Evolutionary conservation across 2,888 invertebrate species (phyloP).

Genomic region (Baccha elongata): DNA sequence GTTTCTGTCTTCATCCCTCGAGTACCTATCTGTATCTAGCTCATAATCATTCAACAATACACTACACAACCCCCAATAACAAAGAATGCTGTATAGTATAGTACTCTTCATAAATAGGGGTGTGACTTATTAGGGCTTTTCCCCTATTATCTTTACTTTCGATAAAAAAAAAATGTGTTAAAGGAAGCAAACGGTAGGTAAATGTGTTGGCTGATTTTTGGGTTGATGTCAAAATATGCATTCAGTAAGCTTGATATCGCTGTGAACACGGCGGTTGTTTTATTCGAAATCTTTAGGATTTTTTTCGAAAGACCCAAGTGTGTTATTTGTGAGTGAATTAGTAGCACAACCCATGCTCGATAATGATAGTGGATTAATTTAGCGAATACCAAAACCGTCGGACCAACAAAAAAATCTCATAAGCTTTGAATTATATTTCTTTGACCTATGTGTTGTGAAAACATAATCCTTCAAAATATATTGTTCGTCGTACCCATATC

Average conservation of each 20-base stretch:
- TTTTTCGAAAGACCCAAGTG: constrained; percentile 47
- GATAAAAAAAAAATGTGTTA: constrained; percentile 45
- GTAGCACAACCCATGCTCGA: constrained; percentile 56
- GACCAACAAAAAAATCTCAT: constrained; percentile 64
- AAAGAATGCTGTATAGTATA: constrained; percentile 45
- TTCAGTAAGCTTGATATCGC: constrained; percentile 69
- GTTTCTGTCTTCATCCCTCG: constrained; percentile 60
- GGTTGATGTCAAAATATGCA: constrained; percentile 71
- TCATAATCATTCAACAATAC: constrained; percentile 59
- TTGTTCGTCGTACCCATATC: not conserved
- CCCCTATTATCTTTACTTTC: constrained; percentile 60
- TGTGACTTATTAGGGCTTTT: constrained; percentile 70
- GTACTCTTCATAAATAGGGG: constrained; percentile 54
- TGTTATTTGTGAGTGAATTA: constrained; percentile 62
- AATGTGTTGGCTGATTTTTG: constrained; percentile 63
- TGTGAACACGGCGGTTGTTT: constrained; percentile 69
- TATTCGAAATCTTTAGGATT: constrained; percentile 65
- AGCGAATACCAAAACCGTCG: constrained; percentile 61
- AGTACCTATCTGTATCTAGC: no score
- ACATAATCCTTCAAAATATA: constrained; percentile 4
- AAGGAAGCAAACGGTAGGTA: constrained; percentile 65
- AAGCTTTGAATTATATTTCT: constrained; percentile 45
- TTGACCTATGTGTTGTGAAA: not conserved
- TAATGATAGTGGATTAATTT: constrained; percentile 69
- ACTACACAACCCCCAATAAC: constrained; percentile 67